Base-by-base conservation (phyloP, 2,797 vertebrate genomes). In the Anniella stebbinsi region DNA sequence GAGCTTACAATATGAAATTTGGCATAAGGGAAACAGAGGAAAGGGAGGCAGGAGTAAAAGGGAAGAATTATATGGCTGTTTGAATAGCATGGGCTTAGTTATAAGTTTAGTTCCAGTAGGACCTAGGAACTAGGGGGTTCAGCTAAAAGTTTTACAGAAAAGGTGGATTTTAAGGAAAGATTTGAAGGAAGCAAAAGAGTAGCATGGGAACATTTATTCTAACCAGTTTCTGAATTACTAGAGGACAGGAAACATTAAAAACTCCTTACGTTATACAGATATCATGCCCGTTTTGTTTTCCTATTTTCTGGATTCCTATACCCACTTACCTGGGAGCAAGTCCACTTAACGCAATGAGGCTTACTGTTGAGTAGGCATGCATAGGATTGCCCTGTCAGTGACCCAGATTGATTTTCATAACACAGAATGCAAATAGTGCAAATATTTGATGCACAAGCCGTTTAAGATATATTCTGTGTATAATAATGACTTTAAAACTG, bases 401-500 rank as follows among this genome's bases (percentile, higher is more conserved):
- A 87, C 8, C 23, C 17, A 78, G 6, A 17, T 3, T 81, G 21
- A 80, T 7, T 57, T 51, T 38, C 21, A 80, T 11, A 57, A 81
- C 60, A 73, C 6, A 18, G 30, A 72, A 88, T 13, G 28, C 1
- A 88, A 38, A 17, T 28, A 54, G 33, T 15, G 48, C 13, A 67
- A 76, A 57, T 73, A 60, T 57, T 75, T 25, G 25, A 13, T 88
- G 8, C 17, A 66, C 2, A 75, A 36, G 23, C 36, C 21, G 80
- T 72, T 80, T 80, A 57, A 67, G 6, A 60, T 36, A 28, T 38
- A 76, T 82, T 10, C 3, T 15, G n/a, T 76, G n/a, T 30, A 67
- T 25, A 90, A 25, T 21, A 84, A 87, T 93, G 92, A 89, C 91
- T 91, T 77, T 0, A 81, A 66, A 93, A 80, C 4, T 1, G 66